Percentiles rank a stretch among this genome's conserved stretches.
Conservation (phyloP, 2,797 vertebrate genomes). For the Clarias platycephalus region DNA sequence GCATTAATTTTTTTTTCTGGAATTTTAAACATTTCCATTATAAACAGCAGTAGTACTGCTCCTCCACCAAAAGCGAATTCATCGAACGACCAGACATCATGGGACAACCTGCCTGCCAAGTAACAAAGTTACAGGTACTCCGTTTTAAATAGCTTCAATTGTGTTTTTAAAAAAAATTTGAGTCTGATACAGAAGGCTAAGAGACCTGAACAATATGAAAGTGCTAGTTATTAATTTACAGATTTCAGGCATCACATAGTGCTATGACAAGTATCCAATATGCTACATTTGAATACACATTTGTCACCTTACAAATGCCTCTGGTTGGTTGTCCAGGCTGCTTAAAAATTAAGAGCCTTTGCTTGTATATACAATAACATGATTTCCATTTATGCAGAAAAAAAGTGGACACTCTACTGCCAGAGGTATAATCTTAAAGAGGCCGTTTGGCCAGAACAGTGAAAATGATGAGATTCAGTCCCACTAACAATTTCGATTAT, state of each 20-base stretch:
- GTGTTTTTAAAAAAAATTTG: constrained; percentile 81
- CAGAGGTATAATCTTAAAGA: constrained; percentile 85
- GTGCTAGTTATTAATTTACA: constrained; percentile 99
- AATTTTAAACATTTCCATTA: constrained; percentile 83
- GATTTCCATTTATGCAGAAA: constrained; percentile 76
- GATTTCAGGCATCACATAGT: constrained; percentile 96
- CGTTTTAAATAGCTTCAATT: constrained; percentile 79
- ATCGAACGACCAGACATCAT: constrained; percentile 69
- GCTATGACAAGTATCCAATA: constrained; percentile 97
- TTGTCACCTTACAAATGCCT: constrained; percentile 81
- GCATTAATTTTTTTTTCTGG: constrained; percentile 70
- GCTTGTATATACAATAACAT: constrained; percentile 91
- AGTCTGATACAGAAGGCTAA: constrained; percentile 99
- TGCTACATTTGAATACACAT: constrained; percentile 98
- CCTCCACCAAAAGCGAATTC: constrained; percentile 72
- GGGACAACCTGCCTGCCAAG: constrained; percentile 70
- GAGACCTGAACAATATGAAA: constrained; percentile 99
- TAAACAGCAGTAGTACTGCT: constrained; percentile 83
- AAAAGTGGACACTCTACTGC: constrained; percentile 79
- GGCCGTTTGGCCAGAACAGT: constrained; percentile 84
- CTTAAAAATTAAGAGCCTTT: constrained; percentile 91
- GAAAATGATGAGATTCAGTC: constrained; percentile 88
- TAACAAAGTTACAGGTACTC: constrained; percentile 79
- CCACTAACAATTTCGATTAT: constrained; percentile 83
- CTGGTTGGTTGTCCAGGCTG: constrained; percentile 86